A percentile compares a stretch with the other conserved stretches of the same genome.
Conservation (phyloP, 1,140 invertebrate species). For the Hyles vespertilio region DNA sequence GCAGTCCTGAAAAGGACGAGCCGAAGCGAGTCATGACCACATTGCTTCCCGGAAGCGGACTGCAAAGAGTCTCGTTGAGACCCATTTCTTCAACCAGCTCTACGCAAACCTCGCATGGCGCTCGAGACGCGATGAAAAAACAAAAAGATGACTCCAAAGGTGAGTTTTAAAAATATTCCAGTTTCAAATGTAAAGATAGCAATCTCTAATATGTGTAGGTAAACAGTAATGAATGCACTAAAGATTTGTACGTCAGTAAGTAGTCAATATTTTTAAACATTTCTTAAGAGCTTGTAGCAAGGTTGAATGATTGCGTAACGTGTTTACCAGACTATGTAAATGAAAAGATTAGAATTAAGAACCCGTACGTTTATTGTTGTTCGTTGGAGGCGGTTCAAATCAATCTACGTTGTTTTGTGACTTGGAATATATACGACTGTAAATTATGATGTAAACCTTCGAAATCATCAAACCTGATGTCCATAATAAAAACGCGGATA, state of each 20-base stretch:
- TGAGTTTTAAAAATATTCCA: constrained; percentile 14
- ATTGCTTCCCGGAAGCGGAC: constrained; percentile 55
- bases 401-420: too few relatives aligned
- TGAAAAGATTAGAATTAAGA: constrained; percentile 19
- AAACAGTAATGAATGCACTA: too few relatives aligned
- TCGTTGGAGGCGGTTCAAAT: not conserved
- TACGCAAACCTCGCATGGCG: constrained; percentile 34
- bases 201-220: too few relatives aligned
- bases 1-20: constrained; percentile 46
- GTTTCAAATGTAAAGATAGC: too few relatives aligned
- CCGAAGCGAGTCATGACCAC: constrained; percentile 54
- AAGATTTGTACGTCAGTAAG: too few relatives aligned
- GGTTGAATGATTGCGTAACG: constrained; percentile 15
- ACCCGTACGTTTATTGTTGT: not conserved
- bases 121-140: constrained; percentile 39
- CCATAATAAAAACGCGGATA: too few relatives aligned
- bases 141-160: constrained; percentile 42
- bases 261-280: constrained; percentile 2
- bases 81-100: constrained; percentile 42
- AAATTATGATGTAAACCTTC: too few relatives aligned
- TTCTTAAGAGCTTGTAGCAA: constrained; percentile 7
- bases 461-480: too few relatives aligned
- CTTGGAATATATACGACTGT: too few relatives aligned
- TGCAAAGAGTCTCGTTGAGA: constrained; percentile 52
- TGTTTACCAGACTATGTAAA: constrained; percentile 27